Conservation (phyloP, 2,113 vertebrate genomes). For the Dasypus novemcinctus region DNA sequence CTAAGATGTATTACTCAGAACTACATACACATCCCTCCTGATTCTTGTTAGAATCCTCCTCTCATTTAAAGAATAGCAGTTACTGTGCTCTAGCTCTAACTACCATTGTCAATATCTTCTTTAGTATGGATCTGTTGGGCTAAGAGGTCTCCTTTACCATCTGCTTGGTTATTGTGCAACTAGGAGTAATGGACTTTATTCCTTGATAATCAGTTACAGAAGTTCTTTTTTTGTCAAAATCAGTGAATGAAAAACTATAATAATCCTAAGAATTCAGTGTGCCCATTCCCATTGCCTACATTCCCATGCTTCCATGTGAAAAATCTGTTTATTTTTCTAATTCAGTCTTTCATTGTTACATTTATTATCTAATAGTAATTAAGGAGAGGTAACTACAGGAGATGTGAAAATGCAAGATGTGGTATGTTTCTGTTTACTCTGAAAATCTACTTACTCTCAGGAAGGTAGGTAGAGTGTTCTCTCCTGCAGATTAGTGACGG, state of each 20-base stretch:
- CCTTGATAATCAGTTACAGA: neutral
- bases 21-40: neutral
- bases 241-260: neutral
- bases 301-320: neutral
- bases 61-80: neutral
- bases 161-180: neutral
- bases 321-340: neutral
- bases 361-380: neutral
- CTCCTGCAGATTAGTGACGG: neutral
- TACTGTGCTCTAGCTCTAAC: neutral
- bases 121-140: neutral
- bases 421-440: neutral
- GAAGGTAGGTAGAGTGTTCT: neutral
- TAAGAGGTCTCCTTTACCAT: neutral
- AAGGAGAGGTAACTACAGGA: neutral
- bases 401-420: neutral
- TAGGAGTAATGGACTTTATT: neutral
- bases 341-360: neutral
- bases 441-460: neutral
- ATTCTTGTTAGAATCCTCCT: neutral
- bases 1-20: neutral
- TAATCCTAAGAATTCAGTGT: neutral
- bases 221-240: neutral
- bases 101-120: neutral
- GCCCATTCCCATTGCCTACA: neutral